A percentile compares a stretch with the other conserved stretches of the same genome.
These are phyloP conservation scores for Oryzias sinensis DNA, from an alignment of 2,797 vertebrate species.

Conservation along the genomic window DNA sequence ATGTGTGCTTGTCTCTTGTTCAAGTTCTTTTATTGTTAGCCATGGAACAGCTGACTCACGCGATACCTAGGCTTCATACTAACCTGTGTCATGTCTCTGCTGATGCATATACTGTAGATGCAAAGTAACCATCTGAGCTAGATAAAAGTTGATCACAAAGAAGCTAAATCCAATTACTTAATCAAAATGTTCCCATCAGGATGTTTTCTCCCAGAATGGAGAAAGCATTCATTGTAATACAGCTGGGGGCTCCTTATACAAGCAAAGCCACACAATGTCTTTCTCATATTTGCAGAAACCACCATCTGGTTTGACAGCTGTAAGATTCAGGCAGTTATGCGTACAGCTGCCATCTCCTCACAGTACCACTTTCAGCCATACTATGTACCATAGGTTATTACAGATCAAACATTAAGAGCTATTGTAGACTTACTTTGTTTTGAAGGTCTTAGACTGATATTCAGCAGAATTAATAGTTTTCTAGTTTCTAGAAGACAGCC, in stretches of 20 bases:
- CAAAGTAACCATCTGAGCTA: constrained; percentile 1
- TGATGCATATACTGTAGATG: constrained; percentile 6
- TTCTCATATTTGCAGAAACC: constrained; percentile 9
- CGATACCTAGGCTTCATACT: constrained; percentile 31
- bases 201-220: background rate
- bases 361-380: constrained; percentile 27
- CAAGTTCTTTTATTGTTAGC: constrained; percentile 54
- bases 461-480: background rate
- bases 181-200: background rate
- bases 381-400: constrained; percentile 4
- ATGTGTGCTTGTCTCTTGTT: constrained; percentile 48
- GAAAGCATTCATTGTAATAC: background rate
- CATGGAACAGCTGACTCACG: constrained; percentile 59
- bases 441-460: background rate
- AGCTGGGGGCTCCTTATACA: constrained; percentile 8
- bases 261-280: background rate
- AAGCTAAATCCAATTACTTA: background rate
- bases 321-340: constrained; percentile 37
- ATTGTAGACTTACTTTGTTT: background rate
- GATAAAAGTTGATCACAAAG: constrained; percentile 6
- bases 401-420: constrained; percentile 3
- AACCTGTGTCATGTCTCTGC: constrained; percentile 19
- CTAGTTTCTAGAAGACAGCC: background rate
- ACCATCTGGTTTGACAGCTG: constrained; percentile 63
- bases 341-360: constrained; percentile 32